Conservation (phyloP, 2,888 invertebrate species). For the Zonitis immaculata region DNA sequence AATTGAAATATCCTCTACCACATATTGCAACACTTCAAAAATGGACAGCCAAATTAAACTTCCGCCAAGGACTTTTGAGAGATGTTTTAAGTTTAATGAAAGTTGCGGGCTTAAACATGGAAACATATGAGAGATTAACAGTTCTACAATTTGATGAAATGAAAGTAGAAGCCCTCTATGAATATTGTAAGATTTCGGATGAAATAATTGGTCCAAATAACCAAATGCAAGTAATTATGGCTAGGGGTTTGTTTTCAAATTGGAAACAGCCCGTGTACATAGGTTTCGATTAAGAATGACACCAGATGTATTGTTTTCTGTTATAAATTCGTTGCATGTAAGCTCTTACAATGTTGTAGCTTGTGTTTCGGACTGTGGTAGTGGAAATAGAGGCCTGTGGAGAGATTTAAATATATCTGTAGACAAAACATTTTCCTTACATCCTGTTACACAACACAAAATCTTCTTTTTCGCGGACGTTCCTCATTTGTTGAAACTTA, state of each 20-base stretch:
- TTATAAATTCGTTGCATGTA: constrained; percentile 23
- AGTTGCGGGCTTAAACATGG: background rate
- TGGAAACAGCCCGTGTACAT: constrained; percentile 29
- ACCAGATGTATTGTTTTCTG: constrained; percentile 18
- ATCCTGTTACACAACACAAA: constrained; percentile 25
- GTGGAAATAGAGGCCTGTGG: constrained; percentile 29
- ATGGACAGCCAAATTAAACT: constrained; percentile 23
- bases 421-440: constrained; percentile 25
- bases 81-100: constrained; percentile 2
- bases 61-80: background rate
- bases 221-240: constrained; percentile 19
- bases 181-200: constrained; percentile 3
- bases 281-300: constrained; percentile 25
- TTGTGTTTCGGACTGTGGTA: constrained; percentile 30
- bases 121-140: too few species aligned
- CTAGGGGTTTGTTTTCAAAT: constrained; percentile 18
- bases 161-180: constrained; percentile 11
- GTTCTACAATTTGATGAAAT: constrained; percentile 22
- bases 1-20: constrained; percentile 25
- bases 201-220: constrained; percentile 14
- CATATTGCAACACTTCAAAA: constrained; percentile 20
- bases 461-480: constrained; percentile 30
- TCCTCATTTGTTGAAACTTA: constrained; percentile 30
- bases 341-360: constrained; percentile 31
- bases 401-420: constrained; percentile 23